These are phyloP conservation scores for Trissoscelio sp. DNA, from an alignment of 2,888 invertebrate genomes.

Conservation along the genomic window DNA sequence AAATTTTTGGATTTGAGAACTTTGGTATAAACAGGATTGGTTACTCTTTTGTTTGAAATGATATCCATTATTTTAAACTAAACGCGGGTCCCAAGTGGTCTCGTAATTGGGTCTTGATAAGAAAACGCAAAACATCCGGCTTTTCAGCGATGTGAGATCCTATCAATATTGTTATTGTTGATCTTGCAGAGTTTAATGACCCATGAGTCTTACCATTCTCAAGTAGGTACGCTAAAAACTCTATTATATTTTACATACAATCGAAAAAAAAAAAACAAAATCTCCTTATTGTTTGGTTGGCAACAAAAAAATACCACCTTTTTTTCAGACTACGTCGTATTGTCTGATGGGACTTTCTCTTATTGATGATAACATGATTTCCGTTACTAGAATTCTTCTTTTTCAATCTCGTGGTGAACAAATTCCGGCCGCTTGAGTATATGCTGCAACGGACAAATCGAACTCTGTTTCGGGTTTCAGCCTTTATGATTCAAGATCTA, in stretches of 20 bases:
- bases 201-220: slow-evolving; percentile 57
- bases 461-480: slow-evolving; percentile 48
- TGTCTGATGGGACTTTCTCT: neutral
- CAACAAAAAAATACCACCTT: slow-evolving; percentile 68
- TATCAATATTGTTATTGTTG: slow-evolving; percentile 60
- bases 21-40: slow-evolving; percentile 22
- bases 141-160: slow-evolving; percentile 62
- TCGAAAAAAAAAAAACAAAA: slow-evolving; percentile 32
- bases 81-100: slow-evolving; percentile 70
- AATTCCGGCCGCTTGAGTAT: slow-evolving; percentile 44
- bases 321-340: slow-evolving; percentile 25
- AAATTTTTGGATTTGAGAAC: slow-evolving; percentile 16
- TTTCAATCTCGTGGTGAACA: slow-evolving; percentile 14
- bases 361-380: slow-evolving; percentile 11
- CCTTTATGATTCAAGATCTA: slow-evolving; percentile 48
- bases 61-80: slow-evolving; percentile 68
- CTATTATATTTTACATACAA: slow-evolving; percentile 34
- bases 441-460: slow-evolving; percentile 7
- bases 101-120: slow-evolving; percentile 71
- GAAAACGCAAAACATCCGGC: slow-evolving; percentile 66
- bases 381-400: slow-evolving; percentile 2
- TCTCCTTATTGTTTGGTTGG: slow-evolving; percentile 6
- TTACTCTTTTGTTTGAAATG: slow-evolving; percentile 35
- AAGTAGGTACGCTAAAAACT: slow-evolving; percentile 49
- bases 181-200: slow-evolving; percentile 55